A percentile compares a stretch with the other conserved stretches of the same genome.
Evolutionary conservation across 2,797 vertebrate genomes (phyloP).

Genomic region (Scolopax rusticola): DNA sequence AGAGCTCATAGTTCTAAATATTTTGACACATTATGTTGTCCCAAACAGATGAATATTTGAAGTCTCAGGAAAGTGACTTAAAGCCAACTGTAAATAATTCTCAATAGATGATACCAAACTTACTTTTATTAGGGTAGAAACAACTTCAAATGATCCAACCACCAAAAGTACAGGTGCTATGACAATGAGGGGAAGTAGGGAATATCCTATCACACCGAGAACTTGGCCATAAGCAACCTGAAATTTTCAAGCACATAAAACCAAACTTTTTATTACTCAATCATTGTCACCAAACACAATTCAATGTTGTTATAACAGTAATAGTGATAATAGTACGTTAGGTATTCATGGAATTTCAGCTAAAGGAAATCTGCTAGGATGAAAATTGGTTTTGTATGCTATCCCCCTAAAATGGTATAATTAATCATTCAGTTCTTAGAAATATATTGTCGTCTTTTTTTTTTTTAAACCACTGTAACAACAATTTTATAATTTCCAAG

Average conservation of each 20-base stretch:
- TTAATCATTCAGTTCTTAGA: not conserved
- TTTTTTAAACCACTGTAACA: not conserved
- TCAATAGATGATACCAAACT: slow-evolving; percentile 55
- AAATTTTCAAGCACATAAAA: slow-evolving; percentile 66
- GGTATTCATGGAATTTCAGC: not conserved
- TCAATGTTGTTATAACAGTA: not conserved
- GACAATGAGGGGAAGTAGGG: slow-evolving; percentile 96
- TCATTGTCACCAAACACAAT: not conserved
- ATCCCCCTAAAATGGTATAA: not conserved
- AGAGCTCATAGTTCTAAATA: not conserved
- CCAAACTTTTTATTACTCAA: not conserved
- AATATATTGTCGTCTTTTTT: fast-evolving
- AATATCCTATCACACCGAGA: slow-evolving; percentile 98
- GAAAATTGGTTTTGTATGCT: not conserved
- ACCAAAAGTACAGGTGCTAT: slow-evolving; percentile 94
- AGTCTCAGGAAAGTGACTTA: not conserved
- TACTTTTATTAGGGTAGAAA: slow-evolving; percentile 95
- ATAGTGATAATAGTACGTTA: not conserved
- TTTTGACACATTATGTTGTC: not conserved
- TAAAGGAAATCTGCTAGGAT: not conserved
- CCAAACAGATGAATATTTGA: not conserved
- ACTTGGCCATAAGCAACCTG: slow-evolving; percentile 98
- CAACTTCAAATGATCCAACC: slow-evolving; percentile 91
- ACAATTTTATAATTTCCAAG: not conserved
- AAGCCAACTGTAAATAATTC: not conserved